Evolutionary conservation across 1,140 invertebrate species (phyloP), one percentile per base, ranked within the genome.

Genomic region (Trichonephila inaurata): DNA sequence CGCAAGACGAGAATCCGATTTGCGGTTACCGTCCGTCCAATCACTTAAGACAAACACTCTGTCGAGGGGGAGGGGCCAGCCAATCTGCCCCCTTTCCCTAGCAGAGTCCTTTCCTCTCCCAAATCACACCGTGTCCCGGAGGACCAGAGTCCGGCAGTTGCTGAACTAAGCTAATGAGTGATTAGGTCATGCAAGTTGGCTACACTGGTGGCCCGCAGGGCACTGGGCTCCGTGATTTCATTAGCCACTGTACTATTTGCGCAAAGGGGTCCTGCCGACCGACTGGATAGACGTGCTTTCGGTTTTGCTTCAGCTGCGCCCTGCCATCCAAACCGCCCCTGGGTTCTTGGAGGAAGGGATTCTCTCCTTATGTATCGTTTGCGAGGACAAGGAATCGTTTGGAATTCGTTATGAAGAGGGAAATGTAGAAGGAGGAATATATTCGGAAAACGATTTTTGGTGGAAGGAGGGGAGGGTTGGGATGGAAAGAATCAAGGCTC

Each of bases 11-110:
- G 85, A 93, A 93, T 93, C 92, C 85, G 92, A 93, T 93, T 93
- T 93, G 92, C 62, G 92, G 92, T 88, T 64, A 88, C 83, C 92
- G 90, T 83, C 82, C 90, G 90, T 92, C 92, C 92, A 88, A 88
- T 93, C 92, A 88, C 92, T 93, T 93, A 93, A 88, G 92, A 93
- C 92, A 88, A 88, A 93, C 92, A 88, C 62, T 62, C 72, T 33
- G 28, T 14, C 44, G 58, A 40, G 60, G 81, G 81, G 40, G 28
- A 61, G 90, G 24, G 60, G 61, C 61, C 28, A 33, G 81, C 90
- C 85, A 92, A 66, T 66, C 61, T 60, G 81, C 28, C 90, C 90
- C 82, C 64, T 64, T 69, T 61, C 90, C 90, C 28, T 33, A 69
- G 90, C 44, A 61, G 24, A 21, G 28, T n/a, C 44, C 44, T 33